phyloP scores from a whole-genome alignment of 2,888 invertebrate species.

The Drosophila anceps region DNA sequence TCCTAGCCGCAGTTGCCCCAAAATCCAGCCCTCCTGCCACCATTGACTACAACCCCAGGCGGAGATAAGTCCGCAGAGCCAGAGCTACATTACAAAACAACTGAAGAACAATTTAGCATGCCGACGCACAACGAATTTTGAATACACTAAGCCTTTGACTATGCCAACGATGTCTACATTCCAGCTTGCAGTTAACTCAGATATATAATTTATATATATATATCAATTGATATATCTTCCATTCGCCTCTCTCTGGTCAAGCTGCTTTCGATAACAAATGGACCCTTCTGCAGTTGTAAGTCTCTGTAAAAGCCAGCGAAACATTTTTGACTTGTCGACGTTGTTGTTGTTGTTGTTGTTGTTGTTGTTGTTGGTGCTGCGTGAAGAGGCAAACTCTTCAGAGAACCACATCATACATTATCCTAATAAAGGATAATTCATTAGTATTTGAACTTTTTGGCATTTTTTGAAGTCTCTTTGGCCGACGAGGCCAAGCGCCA shows the following conservation, averaged over 20 bases:
- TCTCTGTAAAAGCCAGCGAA: slow-evolving; percentile 49
- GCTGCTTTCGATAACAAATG: slow-evolving; percentile 1
- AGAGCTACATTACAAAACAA: slow-evolving; percentile 50
- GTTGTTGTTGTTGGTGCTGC: slow-evolving; percentile 26
- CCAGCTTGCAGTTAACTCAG: background rate
- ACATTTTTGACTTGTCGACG: slow-evolving; percentile 68
- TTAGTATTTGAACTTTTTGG: slow-evolving; percentile 84
- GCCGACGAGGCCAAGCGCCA: slow-evolving; percentile 62
- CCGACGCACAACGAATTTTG: slow-evolving; percentile 39
- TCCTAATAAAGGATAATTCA: slow-evolving; percentile 85
- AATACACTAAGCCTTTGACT: slow-evolving; percentile 14
- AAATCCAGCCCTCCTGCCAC: slow-evolving; percentile 6
- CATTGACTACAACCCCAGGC: slow-evolving; percentile 12
- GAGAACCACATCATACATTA: slow-evolving; percentile 84
- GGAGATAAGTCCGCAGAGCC: slow-evolving; percentile 39
- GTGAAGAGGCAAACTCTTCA: slow-evolving; percentile 69
- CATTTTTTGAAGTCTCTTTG: slow-evolving; percentile 78
- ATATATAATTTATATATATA: background rate
- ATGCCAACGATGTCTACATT: too few species aligned
- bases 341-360: slow-evolving; percentile 34
- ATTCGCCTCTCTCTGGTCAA: background rate
- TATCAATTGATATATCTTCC: background rate
- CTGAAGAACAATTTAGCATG: slow-evolving; percentile 39
- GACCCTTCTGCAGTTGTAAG: slow-evolving; percentile 10
- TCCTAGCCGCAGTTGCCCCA: slow-evolving; percentile 66